Percentiles rank a stretch among this genome's conserved stretches.
phyloP scores from a whole-genome alignment of 2,888 invertebrate genomes.

The Pasiphila rectangulata region DNA sequence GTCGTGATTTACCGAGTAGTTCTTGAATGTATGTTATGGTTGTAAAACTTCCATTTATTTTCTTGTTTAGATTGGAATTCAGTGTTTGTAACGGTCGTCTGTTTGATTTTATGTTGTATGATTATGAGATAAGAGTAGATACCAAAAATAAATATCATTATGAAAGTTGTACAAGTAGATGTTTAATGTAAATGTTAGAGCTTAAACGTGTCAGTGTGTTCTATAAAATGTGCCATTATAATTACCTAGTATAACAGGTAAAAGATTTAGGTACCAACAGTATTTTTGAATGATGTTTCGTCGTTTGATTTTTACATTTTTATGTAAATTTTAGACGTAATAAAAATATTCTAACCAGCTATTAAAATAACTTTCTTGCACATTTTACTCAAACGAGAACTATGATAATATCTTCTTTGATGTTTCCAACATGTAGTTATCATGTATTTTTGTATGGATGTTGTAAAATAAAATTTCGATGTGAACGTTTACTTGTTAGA shows the following conservation, averaged over 20 bases:
- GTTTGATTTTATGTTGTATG: constrained; percentile 12
- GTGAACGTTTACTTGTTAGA: constrained; percentile 33
- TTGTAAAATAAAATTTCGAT: constrained; percentile 33
- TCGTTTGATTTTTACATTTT: constrained; percentile 37
- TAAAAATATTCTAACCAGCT: background rate
- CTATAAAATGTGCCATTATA: constrained; percentile 59
- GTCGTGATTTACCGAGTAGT: constrained; percentile 33
- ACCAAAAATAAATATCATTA: background rate
- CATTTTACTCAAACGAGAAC: constrained; percentile 6
- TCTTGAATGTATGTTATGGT: constrained; percentile 29
- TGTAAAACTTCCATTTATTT: constrained; percentile 17
- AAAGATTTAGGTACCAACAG: constrained; percentile 33
- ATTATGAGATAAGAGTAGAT: constrained; percentile 1
- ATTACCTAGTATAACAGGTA: constrained; percentile 24
- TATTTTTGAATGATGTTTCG: constrained; percentile 44
- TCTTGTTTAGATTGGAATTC: constrained; percentile 11
- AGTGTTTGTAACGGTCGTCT: background rate
- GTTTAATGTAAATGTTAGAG: constrained; percentile 37
- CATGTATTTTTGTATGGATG: constrained; percentile 65
- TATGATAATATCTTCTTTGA: constrained; percentile 10
- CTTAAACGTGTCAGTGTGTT: constrained; percentile 59
- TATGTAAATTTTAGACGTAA: constrained; percentile 14
- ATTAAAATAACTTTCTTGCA: background rate
- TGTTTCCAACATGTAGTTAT: constrained; percentile 33
- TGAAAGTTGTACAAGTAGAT: constrained; percentile 18